These are phyloP conservation scores for Gnathonemus echidnorhynchus DNA, from an alignment of 2,113 vertebrate species.

Conservation along the genomic window DNA sequence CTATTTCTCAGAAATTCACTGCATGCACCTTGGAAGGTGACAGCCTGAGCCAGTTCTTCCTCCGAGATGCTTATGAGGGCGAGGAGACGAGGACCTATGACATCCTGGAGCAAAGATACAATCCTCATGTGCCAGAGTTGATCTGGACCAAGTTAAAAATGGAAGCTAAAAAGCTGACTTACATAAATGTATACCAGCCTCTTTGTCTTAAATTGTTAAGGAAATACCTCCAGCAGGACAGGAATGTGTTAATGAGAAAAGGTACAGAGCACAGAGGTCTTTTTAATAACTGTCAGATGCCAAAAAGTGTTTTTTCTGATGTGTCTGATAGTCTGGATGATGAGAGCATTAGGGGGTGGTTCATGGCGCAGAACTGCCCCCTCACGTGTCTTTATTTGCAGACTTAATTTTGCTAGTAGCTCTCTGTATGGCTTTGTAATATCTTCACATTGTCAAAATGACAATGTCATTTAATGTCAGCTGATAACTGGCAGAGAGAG, in stretches of 20 bases:
- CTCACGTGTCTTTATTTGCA: background rate
- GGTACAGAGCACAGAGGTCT: background rate
- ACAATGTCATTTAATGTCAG: background rate
- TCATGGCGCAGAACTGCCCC: background rate
- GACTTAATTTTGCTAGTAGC: background rate
- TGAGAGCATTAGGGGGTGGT: background rate
- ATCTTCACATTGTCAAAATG: background rate
- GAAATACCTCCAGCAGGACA: background rate
- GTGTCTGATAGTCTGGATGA: background rate
- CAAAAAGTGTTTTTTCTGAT: background rate
- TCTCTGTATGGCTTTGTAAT: background rate
- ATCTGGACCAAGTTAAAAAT: background rate
- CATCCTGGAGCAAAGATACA: background rate
- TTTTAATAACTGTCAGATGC: background rate
- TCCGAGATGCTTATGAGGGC: background rate
- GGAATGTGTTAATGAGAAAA: background rate
- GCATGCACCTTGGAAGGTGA: conserved; percentile 6
- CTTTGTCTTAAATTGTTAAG: background rate
- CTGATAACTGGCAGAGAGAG: background rate
- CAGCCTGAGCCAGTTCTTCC: background rate
- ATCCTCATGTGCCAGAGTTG: background rate
- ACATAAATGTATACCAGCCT: background rate
- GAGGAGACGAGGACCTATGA: background rate
- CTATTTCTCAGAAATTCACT: background rate
- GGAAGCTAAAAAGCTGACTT: background rate